Percentiles rank a stretch among this genome's conserved stretches.
Conservation (phyloP, 2,113 vertebrate genomes). For the Gasterosteus aculeatus region DNA sequence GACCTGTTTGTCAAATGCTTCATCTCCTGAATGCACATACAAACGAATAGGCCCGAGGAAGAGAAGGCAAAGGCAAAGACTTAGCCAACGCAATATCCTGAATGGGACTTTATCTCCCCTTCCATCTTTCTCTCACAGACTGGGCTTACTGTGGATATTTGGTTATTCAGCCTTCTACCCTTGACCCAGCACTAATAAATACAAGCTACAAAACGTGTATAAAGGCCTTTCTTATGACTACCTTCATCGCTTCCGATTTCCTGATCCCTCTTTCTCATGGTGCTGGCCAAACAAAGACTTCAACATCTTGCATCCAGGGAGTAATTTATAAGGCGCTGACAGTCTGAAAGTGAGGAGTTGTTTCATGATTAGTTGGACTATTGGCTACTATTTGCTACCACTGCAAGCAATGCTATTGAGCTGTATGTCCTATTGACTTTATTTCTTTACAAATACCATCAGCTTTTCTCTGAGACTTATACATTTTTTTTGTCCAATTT, state of each 20-base stretch:
- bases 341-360: slow-evolving; percentile 72
- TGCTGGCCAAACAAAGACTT: slow-evolving; percentile 75
- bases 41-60: slow-evolving; percentile 33
- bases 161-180: slow-evolving; percentile 54
- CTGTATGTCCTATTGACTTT: background rate
- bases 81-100: slow-evolving; percentile 67
- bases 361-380: slow-evolving; percentile 65
- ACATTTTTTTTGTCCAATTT: background rate
- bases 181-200: slow-evolving; percentile 69
- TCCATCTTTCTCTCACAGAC: slow-evolving; percentile 54
- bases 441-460: slow-evolving; percentile 5
- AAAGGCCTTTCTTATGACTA: slow-evolving; percentile 25
- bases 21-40: slow-evolving; percentile 40
- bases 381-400: slow-evolving; percentile 11
- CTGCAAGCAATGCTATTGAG: background rate
- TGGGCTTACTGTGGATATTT: slow-evolving; percentile 59
- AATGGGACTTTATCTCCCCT: slow-evolving; percentile 59
- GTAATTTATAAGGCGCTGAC: slow-evolving; percentile 84
- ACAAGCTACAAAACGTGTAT: slow-evolving; percentile 27
- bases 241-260: slow-evolving; percentile 40
- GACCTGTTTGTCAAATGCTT: slow-evolving; percentile 44
- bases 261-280: slow-evolving; percentile 49
- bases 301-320: slow-evolving; percentile 62
- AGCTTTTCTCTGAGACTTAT: background rate
- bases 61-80: slow-evolving; percentile 45